These are phyloP conservation scores for Pholis gunnellus DNA, from an alignment of 2,113 vertebrate species.

Conservation along the genomic window DNA sequence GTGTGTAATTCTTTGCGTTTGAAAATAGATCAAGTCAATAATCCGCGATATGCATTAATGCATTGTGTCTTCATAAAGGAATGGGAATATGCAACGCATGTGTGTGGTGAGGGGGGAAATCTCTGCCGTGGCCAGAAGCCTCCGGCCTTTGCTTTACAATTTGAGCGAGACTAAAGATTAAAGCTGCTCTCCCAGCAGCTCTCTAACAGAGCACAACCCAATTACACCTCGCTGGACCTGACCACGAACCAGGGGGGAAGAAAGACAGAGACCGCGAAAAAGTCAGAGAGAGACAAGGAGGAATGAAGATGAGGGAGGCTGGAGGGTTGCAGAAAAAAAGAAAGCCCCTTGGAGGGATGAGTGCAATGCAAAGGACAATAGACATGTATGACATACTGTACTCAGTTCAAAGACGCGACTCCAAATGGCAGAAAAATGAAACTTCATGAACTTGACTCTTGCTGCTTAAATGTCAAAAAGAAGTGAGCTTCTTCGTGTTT, in stretches of 20 bases:
- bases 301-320: slow-evolving; percentile 44
- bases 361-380: slow-evolving; percentile 51
- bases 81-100: slow-evolving; percentile 38
- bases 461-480: slow-evolving; percentile 9
- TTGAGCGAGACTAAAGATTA: slow-evolving; percentile 81
- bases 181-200: slow-evolving; percentile 73
- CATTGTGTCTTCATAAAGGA: slow-evolving; percentile 31
- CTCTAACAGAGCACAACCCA: slow-evolving; percentile 69
- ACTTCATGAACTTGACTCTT: background rate
- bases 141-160: slow-evolving; percentile 75
- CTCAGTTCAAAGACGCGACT: slow-evolving; percentile 38
- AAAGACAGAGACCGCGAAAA: slow-evolving; percentile 24
- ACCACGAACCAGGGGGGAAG: slow-evolving; percentile 41
- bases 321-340: slow-evolving; percentile 21
- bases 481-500: background rate
- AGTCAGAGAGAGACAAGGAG: slow-evolving; percentile 19
- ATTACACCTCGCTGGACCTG: slow-evolving; percentile 75
- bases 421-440: slow-evolving; percentile 18
- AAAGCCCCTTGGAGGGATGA: slow-evolving; percentile 26
- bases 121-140: slow-evolving; percentile 60
- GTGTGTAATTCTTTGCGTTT: slow-evolving; percentile 19
- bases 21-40: slow-evolving; percentile 20
- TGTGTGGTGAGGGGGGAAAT: slow-evolving; percentile 38
- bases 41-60: slow-evolving; percentile 31
- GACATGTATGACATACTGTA: slow-evolving; percentile 34